Evolutionary conservation across 2,888 invertebrate genomes (phyloP).

Genomic region (Anagyrus pseudococci): DNA sequence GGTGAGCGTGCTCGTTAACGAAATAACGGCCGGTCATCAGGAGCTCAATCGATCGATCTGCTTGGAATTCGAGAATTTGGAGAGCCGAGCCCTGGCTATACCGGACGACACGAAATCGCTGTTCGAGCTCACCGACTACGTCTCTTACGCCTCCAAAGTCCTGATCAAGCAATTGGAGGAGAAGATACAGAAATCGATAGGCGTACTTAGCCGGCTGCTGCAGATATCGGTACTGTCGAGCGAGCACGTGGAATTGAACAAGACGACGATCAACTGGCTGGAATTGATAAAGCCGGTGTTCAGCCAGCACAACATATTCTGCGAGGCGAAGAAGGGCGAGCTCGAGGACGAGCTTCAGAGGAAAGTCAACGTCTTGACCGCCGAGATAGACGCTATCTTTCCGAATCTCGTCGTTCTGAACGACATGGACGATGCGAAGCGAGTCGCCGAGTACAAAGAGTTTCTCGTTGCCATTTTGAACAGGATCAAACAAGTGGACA

Average conservation of each 20-base stretch:
- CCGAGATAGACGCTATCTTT: constrained; percentile 64
- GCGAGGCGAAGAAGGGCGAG: constrained; percentile 66
- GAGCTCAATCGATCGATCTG: constrained; percentile 56
- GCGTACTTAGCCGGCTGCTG: constrained; percentile 58
- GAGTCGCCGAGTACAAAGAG: constrained; percentile 64
- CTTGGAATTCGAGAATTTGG: constrained; percentile 62
- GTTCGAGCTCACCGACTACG: constrained; percentile 65
- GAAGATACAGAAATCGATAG: constrained; percentile 58
- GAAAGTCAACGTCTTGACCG: constrained; percentile 63
- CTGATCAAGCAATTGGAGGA: constrained; percentile 62
- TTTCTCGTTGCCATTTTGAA: constrained; percentile 63
- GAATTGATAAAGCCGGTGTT: constrained; percentile 65
- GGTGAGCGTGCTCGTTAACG: constrained; percentile 44
- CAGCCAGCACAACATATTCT: constrained; percentile 63
- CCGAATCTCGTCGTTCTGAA: constrained; percentile 65
- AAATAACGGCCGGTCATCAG: constrained; percentile 47
- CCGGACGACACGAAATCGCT: constrained; percentile 65
- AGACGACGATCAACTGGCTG: constrained; percentile 65
- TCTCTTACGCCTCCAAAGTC: constrained; percentile 63
- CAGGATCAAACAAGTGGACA: constrained; percentile 62
- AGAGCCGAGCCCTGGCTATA: constrained; percentile 60
- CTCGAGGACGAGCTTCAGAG: constrained; percentile 66
- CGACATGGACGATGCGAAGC: constrained; percentile 65
- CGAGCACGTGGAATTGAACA: constrained; percentile 65
- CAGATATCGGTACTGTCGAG: constrained; percentile 62